Percentiles rank a stretch among this genome's conserved stretches.
These are phyloP conservation scores for Diadegma fenestrale DNA, from an alignment of 2,888 invertebrate genomes.

Conservation along the genomic window DNA sequence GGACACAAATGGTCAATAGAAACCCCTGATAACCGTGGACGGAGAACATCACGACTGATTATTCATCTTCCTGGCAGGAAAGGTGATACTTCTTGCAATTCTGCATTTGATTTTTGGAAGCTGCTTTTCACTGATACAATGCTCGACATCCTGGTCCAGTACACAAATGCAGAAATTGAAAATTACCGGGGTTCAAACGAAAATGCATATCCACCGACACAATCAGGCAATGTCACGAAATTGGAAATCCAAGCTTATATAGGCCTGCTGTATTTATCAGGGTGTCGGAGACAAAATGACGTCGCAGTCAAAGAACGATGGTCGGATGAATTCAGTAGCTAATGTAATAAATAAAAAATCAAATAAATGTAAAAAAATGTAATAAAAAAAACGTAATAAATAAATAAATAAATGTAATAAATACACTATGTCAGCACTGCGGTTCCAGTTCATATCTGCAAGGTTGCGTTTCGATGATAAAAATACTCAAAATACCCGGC, in stretches of 20 bases:
- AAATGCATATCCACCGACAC: neutral
- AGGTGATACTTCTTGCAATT: neutral
- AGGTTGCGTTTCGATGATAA: constrained; percentile 70
- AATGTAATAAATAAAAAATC: too few species aligned
- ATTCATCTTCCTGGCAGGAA: neutral
- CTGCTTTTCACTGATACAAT: constrained; percentile 11
- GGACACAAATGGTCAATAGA: neutral
- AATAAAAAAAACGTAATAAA: too few species aligned
- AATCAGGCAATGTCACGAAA: neutral
- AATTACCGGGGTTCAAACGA: constrained; percentile 6
- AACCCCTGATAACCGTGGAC: neutral
- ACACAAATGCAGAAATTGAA: constrained; percentile 28
- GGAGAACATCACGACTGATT: neutral
- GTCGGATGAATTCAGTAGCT: constrained; percentile 46
- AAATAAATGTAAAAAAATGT: too few species aligned
- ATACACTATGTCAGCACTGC: constrained; percentile 60
- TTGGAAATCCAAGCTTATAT: constrained; percentile 54
- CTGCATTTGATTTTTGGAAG: neutral
- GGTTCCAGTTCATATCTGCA: constrained; percentile 63
- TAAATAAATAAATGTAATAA: too few species aligned
- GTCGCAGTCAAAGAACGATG: constrained; percentile 56
- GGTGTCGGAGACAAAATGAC: constrained; percentile 36
- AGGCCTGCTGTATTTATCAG: constrained; percentile 60
- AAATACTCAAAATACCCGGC: constrained; percentile 64
- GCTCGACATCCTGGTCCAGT: constrained; percentile 4